Evolutionary conservation across 1,140 invertebrate genomes (phyloP), one percentile per base, ranked within the genome.

Genomic region (Rhagoletis pomonella): DNA sequence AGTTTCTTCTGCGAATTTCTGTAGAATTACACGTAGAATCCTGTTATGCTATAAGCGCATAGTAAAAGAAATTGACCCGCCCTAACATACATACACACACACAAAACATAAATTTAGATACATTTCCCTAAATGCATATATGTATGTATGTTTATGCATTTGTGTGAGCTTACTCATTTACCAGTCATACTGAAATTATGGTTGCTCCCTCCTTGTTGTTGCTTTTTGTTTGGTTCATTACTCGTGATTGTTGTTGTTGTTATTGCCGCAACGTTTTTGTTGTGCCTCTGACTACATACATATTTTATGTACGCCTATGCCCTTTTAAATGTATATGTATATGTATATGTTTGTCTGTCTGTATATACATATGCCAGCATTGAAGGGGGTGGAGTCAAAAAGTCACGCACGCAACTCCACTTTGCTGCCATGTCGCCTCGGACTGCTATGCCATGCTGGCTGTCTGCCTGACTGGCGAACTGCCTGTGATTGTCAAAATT

Each of bases 371-470:
- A 19, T 19, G 62, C 9, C 4, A 14, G 62, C 62, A n/a, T 17
- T 17, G 4, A 64, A 64, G 64, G 29, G 73, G 73, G 73, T 81
- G 73, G 73, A 81, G 73, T 81, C 50, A 81, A 81, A 81, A 81
- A 81, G 73, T 81, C 73, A 81, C 73, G 73, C 73, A 81, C 73
- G 73, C 73, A 81, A 58, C 73, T 81, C 9, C 73, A 55, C 73
- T 55, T 55, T 55, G n/a, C 73, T 81, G 73, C 47, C 73, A 81
- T 55, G 14, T 29, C 73, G 73, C 73, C 73, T 50, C 73, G 19
- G 55, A 55, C 47, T 29, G 67, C 17, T 42, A 10, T 29, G 44
- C 44, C 6, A 10, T 44, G 44, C 69, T n/a, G 14, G 69, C 44
- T 77, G 14, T 12, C 69, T 77, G 17, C 9, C 73, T 81, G 73